Conservation (phyloP, 2,113 vertebrate species). For the Cyprinus carpio region DNA sequence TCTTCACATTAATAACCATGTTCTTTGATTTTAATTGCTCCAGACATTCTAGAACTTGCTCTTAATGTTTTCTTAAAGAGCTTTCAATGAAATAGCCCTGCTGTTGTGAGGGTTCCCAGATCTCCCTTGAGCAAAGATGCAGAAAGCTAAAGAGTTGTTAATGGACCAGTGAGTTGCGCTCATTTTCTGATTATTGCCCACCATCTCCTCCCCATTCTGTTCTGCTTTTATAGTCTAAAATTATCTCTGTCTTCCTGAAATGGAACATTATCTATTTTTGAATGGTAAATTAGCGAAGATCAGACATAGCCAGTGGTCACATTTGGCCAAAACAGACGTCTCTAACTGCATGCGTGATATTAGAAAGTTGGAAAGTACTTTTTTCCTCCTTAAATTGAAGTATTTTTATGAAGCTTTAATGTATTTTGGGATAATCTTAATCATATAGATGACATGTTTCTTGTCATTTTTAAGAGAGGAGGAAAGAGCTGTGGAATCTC, state of each 20-base stretch:
- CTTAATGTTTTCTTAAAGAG: constrained; percentile 32
- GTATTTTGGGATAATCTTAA: constrained; percentile 40
- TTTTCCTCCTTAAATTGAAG: neutral
- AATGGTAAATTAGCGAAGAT: constrained; percentile 52
- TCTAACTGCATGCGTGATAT: constrained; percentile 37
- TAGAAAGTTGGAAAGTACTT: neutral
- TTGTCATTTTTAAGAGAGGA: constrained; percentile 3
- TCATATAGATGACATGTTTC: constrained; percentile 30
- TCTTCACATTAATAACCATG: neutral
- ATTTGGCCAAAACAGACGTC: constrained; percentile 42
- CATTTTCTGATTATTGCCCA: constrained; percentile 54
- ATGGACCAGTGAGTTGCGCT: constrained; percentile 50
- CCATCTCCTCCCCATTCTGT: constrained; percentile 37
- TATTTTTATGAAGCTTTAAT: constrained; percentile 24
- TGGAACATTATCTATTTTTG: constrained; percentile 56
- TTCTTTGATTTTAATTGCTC: constrained; percentile 2
- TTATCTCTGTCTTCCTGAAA: constrained; percentile 52
- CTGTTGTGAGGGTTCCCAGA: constrained; percentile 4
- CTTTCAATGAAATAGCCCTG: constrained; percentile 3
- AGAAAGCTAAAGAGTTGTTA: constrained; percentile 34
- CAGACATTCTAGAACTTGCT: constrained; percentile 26
- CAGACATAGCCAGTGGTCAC: constrained; percentile 46
- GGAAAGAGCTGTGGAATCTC: neutral
- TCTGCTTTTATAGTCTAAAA: constrained; percentile 50
- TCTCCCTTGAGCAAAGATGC: constrained; percentile 20